Percentiles rank a stretch among this genome's conserved stretches.
phyloP scores from a whole-genome alignment of 2,113 vertebrate genomes.

The Panthera leo region DNA sequence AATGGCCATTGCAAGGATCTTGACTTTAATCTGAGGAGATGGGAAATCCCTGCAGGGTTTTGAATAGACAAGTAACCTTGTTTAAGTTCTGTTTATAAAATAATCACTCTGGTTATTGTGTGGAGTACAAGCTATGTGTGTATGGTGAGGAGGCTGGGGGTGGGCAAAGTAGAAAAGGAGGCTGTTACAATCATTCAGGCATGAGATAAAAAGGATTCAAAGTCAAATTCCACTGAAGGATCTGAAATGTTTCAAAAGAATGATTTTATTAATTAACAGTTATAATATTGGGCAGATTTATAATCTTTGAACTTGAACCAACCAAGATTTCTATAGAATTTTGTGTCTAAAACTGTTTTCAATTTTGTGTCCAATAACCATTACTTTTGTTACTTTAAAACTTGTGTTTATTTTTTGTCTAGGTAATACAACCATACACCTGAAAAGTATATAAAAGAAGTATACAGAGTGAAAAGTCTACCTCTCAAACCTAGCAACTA shows the following conservation, averaged over 20 bases:
- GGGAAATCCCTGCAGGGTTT: neutral
- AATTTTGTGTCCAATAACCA: neutral
- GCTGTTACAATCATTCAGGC: neutral
- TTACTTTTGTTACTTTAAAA: neutral
- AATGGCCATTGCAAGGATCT: neutral
- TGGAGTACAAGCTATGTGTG: neutral
- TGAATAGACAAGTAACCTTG: neutral
- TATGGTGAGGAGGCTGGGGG: neutral
- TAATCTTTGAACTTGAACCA: neutral
- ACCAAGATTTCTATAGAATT: neutral
- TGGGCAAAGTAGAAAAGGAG: neutral
- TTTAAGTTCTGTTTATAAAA: neutral
- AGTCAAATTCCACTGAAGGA: neutral
- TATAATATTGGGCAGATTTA: neutral
- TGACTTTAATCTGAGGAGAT: neutral
- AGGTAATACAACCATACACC: neutral
- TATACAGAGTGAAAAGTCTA: neutral
- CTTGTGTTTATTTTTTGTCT: neutral
- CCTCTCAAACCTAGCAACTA: neutral
- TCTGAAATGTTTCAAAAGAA: neutral
- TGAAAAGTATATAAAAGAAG: neutral
- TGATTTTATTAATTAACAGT: neutral
- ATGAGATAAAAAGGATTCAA: neutral
- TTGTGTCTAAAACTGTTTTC: neutral
- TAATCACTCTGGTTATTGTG: neutral